These are phyloP conservation scores for Ammodytes marinus DNA, from an alignment of 2,113 vertebrate genomes.

Conservation along the genomic window DNA sequence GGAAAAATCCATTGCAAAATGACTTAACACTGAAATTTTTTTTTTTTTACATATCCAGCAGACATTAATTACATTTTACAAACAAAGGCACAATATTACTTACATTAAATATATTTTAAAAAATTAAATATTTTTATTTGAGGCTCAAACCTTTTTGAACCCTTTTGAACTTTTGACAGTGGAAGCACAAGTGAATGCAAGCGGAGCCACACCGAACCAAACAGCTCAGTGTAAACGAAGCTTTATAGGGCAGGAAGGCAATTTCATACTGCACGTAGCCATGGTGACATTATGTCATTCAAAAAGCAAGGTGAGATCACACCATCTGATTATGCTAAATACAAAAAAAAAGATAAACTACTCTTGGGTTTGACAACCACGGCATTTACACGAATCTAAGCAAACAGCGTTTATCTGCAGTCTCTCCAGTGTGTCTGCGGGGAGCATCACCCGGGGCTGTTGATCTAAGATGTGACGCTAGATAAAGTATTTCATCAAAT, in stretches of 20 bases:
- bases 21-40: too few species aligned
- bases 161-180: too few species aligned
- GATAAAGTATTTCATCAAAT: conserved; percentile 65
- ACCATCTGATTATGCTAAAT: conserved; percentile 63
- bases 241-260: conserved; percentile 1
- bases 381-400: conserved; percentile 81
- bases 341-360: conserved; percentile 61
- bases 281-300: conserved; percentile 55
- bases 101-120: too few species aligned
- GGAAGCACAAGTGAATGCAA: too few species aligned
- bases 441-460: conserved; percentile 70
- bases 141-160: too few species aligned
- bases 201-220: too few species aligned
- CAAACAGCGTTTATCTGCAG: conserved; percentile 78
- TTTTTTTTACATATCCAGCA: too few species aligned
- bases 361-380: conserved; percentile 73
- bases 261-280: conserved; percentile 17
- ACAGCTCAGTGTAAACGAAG: too few species aligned
- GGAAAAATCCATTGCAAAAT: too few species aligned
- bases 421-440: conserved; percentile 62
- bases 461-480: conserved; percentile 75
- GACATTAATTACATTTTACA: too few species aligned
- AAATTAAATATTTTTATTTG: too few species aligned
- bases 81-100: too few species aligned
- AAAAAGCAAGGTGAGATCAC: conserved; percentile 49